A percentile compares a stretch with the other conserved stretches of the same genome.
Conservation (phyloP, 1,140 invertebrate species). For the Diprion similis region DNA sequence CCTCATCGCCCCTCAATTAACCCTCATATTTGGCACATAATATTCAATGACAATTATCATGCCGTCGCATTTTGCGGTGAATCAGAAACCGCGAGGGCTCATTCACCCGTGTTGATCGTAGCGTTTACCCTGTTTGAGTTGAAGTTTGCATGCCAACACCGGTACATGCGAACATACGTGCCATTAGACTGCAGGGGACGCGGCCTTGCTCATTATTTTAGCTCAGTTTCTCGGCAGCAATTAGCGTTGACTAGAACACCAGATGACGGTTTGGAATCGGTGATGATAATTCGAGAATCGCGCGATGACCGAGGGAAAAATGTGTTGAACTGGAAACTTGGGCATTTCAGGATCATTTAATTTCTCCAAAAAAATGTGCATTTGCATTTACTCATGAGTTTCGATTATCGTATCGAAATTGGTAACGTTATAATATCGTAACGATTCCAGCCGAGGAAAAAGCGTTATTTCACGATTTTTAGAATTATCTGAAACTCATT, state of each 20-base stretch:
- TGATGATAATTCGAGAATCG: not conserved
- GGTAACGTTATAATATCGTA: too few species aligned
- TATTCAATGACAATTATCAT: too few species aligned
- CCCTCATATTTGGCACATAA: too few species aligned
- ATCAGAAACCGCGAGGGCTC: too few species aligned
- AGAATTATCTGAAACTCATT: too few species aligned
- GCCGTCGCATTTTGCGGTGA: too few species aligned
- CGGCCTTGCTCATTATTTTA: slow-evolving; percentile 1
- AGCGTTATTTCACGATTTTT: too few species aligned
- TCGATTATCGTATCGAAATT: too few species aligned
- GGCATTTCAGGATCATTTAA: not conserved
- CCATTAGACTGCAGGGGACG: not conserved
- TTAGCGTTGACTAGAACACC: not conserved
- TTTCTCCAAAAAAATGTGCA: not conserved
- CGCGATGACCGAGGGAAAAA: not conserved
- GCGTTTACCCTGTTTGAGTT: not conserved
- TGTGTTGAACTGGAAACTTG: not conserved
- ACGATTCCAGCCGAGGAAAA: too few species aligned
- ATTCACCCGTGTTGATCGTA: too few species aligned
- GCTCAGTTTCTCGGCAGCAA: not conserved
- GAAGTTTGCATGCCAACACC: not conserved
- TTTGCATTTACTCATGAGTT: too few species aligned
- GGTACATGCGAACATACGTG: not conserved
- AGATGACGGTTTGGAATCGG: not conserved
- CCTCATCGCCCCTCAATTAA: too few species aligned